Evolutionary conservation across 2,113 vertebrate species (phyloP).

Genomic region (Eolophus roseicapilla): DNA sequence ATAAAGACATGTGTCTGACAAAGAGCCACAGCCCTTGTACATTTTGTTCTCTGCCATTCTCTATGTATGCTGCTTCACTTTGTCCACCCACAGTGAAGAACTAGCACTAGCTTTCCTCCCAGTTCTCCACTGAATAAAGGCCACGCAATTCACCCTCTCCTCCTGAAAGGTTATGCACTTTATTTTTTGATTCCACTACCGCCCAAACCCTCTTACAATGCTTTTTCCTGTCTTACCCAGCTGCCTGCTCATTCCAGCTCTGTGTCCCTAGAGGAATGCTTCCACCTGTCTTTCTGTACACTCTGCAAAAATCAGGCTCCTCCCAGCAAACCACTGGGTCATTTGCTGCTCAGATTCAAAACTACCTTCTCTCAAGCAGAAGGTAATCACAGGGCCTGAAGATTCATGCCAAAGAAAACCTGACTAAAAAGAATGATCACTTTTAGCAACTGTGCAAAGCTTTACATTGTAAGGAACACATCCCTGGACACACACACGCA

Average conservation of each 20-base stretch:
- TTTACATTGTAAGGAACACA: background rate
- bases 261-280: background rate
- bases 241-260: background rate
- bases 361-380: background rate
- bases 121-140: background rate
- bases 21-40: background rate
- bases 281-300: background rate
- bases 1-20: background rate
- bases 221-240: background rate
- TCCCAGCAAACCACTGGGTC: background rate
- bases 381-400: background rate
- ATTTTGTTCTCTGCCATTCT: background rate
- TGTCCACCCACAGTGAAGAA: background rate
- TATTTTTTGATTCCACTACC: background rate
- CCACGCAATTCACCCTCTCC: background rate
- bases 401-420: background rate
- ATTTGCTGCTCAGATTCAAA: background rate
- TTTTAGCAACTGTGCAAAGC: background rate
- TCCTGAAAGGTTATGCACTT: background rate
- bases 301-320: background rate
- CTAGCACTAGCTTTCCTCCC: background rate
- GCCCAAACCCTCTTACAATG: background rate
- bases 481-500: background rate
- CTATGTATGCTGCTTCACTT: background rate
- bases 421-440: fast-evolving